Percentiles rank a stretch among this genome's conserved stretches.
Evolutionary conservation across 2,113 vertebrate species (phyloP).

Genomic region (Podarcis muralis): DNA sequence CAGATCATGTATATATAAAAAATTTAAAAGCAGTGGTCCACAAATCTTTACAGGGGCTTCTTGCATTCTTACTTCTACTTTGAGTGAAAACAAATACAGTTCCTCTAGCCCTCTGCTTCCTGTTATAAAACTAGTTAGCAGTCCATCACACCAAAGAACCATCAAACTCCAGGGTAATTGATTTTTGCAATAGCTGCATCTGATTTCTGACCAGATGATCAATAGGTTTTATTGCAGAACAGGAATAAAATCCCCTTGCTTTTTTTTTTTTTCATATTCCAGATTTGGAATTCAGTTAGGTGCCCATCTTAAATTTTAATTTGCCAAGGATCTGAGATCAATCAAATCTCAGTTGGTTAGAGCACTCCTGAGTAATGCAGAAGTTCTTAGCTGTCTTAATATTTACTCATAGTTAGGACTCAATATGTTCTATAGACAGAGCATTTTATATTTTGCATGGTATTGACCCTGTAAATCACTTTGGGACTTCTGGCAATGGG

Average conservation of each 20-base stretch:
- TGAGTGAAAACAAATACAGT: background rate
- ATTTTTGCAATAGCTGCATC: slow-evolving; percentile 23
- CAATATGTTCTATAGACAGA: background rate
- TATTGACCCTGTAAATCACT: no score
- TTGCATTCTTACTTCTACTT: no score
- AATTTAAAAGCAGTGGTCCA: background rate
- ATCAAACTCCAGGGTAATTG: background rate
- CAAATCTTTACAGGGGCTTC: background rate
- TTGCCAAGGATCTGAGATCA: background rate
- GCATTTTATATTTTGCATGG: background rate
- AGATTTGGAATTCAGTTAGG: background rate
- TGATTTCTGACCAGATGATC: slow-evolving; percentile 25
- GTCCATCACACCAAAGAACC: background rate
- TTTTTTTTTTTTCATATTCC: background rate
- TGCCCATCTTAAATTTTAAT: slow-evolving; percentile 16
- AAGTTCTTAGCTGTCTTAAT: slow-evolving; percentile 14
- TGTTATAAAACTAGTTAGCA: background rate
- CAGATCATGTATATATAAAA: background rate
- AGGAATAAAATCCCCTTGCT: background rate
- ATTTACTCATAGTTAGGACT: background rate
- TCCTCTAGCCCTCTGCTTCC: background rate
- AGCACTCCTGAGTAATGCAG: background rate
- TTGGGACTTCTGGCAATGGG: no score
- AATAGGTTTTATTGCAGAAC: slow-evolving; percentile 9
- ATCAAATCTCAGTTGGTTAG: background rate